Base-by-base conservation (phyloP, 2,797 vertebrate genomes). In the Mastacembelus armatus region DNA sequence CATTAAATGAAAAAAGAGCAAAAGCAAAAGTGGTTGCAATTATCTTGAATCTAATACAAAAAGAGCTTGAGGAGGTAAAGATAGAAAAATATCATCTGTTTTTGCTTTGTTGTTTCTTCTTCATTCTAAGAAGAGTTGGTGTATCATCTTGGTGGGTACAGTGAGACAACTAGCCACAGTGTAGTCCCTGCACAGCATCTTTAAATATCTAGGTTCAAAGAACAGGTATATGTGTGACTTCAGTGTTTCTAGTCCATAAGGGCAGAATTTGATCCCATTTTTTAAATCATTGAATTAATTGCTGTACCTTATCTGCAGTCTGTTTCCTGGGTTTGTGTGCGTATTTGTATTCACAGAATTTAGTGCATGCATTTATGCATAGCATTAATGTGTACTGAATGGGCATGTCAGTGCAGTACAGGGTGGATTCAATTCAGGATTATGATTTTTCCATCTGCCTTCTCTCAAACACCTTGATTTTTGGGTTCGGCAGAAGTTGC, bases 171-270 rank as follows among this genome's bases (percentile, higher is more conserved):
- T 62, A 65, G 33, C 30, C 54, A 48, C 35, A 85, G 63, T 74
- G 35, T 43, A 73, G 69, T 78, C 81, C 79, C 76, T 78, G 69
- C 51, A 42, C 38, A 62, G 40, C 21, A 58, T 62, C 56, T 60
- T 79, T 50, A 61, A 73, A 90, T 84, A 91, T 89, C 86, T 90
- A 87, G n/a, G n/a, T n/a, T n/a, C n/a, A n/a, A n/a, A n/a, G n/a
- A n/a, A n/a, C n/a, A n/a, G n/a, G n/a, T n/a, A n/a, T n/a, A n/a
- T n/a, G n/a, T n/a, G n/a, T n/a, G n/a, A n/a, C n/a, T n/a, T n/a
- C n/a, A n/a, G n/a, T n/a, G n/a, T n/a, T n/a, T n/a, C n/a, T n/a
- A n/a, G n/a, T n/a, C n/a, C n/a, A n/a, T n/a, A n/a, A n/a, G n/a
- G n/a, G n/a, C n/a, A n/a, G n/a, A n/a, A n/a, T n/a, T n/a, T n/a